Conservation (phyloP, 2,113 vertebrate species). For the Eulemur macaco region DNA sequence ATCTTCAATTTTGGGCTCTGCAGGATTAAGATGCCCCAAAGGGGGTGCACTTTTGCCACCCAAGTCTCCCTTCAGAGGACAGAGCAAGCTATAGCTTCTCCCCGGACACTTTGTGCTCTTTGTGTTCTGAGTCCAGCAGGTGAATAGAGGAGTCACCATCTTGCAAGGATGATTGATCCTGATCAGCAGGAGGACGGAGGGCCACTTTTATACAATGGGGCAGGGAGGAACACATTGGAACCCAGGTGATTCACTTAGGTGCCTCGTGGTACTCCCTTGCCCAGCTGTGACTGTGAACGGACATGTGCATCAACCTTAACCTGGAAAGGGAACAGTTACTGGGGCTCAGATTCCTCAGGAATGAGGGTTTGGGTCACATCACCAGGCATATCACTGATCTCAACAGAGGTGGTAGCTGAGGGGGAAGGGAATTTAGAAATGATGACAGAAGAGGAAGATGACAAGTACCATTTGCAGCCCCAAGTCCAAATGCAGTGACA, state of each 20-base stretch:
- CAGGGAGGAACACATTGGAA: neutral
- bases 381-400: neutral
- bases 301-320: neutral
- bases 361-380: neutral
- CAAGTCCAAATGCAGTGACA: neutral
- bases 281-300: neutral
- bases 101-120: neutral
- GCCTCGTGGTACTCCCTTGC: neutral
- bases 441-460: neutral
- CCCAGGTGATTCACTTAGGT: neutral
- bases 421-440: slow-evolving; percentile 2
- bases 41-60: neutral
- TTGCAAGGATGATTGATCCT: neutral
- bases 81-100: neutral
- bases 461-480: neutral
- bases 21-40: neutral
- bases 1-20: neutral
- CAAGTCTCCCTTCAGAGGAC: neutral
- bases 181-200: neutral
- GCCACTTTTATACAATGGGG: neutral
- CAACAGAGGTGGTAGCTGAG: neutral
- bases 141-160: neutral
- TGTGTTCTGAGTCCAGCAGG: neutral
- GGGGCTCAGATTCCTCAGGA: neutral
- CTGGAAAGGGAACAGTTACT: neutral